Percentiles rank a stretch among this genome's conserved stretches.
These are phyloP conservation scores for Noctua fimbriata DNA, from an alignment of 2,888 invertebrate species.

Conservation along the genomic window DNA sequence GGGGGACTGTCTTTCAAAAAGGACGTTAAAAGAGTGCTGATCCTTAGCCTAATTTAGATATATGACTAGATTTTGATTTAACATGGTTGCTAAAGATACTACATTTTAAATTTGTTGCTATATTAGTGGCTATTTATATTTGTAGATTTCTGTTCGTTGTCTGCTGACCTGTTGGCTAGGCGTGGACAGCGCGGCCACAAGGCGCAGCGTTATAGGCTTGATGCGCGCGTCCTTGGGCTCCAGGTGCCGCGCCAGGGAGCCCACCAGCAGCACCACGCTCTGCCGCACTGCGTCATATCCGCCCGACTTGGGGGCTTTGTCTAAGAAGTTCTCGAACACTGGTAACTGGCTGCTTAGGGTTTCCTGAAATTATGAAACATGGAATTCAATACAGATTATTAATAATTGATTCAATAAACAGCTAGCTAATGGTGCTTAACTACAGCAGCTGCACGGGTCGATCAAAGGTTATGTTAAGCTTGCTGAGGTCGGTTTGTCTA, in stretches of 20 bases:
- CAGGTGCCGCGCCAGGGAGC: conserved; percentile 98
- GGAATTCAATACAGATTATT: background rate
- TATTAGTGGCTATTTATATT: no score
- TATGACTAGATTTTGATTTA: no score
- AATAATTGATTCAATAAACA: background rate
- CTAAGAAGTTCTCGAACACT: conserved; percentile 98
- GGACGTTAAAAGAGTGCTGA: background rate
- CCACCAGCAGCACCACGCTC: conserved; percentile 99
- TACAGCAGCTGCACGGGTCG: background rate
- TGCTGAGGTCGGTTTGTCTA: background rate
- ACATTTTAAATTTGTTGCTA: background rate
- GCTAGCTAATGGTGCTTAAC: background rate
- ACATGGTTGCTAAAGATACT: background rate
- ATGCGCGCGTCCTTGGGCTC: conserved; percentile 97
- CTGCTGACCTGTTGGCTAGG: conserved; percentile 96
- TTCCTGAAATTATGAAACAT: conserved; percentile 79
- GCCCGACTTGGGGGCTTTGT: conserved; percentile 97
- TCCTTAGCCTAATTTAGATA: background rate
- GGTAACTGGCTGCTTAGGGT: conserved; percentile 94
- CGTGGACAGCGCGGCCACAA: conserved; percentile 97
- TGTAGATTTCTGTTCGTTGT: background rate
- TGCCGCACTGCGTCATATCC: conserved; percentile 98
- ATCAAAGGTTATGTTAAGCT: background rate
- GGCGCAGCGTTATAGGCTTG: conserved; percentile 97
- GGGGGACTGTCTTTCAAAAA: background rate